Evolutionary conservation across 1,140 invertebrate species (phyloP).

Genomic region (Aphaenogaster ashmeadi): DNA sequence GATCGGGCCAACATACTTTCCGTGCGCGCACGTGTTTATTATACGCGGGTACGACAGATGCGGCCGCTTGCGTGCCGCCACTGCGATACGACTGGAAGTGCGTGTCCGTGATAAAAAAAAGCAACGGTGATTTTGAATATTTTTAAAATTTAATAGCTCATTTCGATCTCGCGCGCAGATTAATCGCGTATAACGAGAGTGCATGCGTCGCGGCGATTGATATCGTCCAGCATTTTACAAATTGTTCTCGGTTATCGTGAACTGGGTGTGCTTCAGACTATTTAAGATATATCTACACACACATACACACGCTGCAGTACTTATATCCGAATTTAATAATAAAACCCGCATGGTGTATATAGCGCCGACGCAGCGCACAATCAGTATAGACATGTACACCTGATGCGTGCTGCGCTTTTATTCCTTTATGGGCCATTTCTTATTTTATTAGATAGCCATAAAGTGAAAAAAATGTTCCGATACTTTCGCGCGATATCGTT

Average conservation of each 20-base stretch:
- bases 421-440: neutral
- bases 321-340: neutral
- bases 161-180: conserved; percentile 20
- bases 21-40: conserved; percentile 52
- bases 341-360: neutral
- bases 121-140: conserved; percentile 29
- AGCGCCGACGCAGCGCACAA: neutral
- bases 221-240: conserved; percentile 50
- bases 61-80: conserved; percentile 36
- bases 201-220: conserved; percentile 19
- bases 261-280: conserved; percentile 31
- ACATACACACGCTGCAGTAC: neutral
- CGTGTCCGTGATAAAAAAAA: conserved; percentile 1
- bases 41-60: conserved; percentile 63
- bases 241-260: conserved; percentile 44
- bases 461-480: neutral
- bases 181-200: conserved; percentile 25
- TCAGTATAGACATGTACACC: neutral
- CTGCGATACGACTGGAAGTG: conserved; percentile 15
- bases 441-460: conserved; percentile 31
- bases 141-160: conserved; percentile 9
- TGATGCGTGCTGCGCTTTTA: neutral
- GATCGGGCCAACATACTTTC: conserved; percentile 60
- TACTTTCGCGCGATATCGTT: conserved; percentile 1
- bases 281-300: neutral